Evolutionary conservation across 2,113 vertebrate species (phyloP).

Genomic region (Syngnathus typhle): DNA sequence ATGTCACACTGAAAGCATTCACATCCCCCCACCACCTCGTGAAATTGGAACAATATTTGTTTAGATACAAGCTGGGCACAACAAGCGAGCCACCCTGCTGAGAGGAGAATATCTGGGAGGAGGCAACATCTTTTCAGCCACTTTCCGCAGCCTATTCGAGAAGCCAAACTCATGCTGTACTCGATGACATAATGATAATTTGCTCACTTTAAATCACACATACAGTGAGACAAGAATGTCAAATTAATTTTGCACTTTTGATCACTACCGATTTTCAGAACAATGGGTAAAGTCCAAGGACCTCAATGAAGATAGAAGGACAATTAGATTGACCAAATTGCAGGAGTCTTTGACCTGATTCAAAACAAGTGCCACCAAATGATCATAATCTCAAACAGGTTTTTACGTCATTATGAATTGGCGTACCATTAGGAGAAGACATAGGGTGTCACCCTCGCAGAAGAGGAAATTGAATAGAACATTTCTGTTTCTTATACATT

Average conservation of each 20-base stretch:
- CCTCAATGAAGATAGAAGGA: too few relatives aligned
- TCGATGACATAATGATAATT: background rate
- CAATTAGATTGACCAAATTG: too few relatives aligned
- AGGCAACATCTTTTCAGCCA: conserved; percentile 20
- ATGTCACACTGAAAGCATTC: conserved; percentile 71
- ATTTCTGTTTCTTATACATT: background rate
- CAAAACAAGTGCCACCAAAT: too few relatives aligned
- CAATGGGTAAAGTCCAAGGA: too few relatives aligned
- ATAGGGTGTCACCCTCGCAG: background rate
- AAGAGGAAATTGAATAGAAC: background rate
- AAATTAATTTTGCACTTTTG: too few relatives aligned
- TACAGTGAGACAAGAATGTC: background rate
- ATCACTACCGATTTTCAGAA: too few relatives aligned
- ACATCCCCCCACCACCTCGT: conserved; percentile 57
- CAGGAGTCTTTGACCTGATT: too few relatives aligned
- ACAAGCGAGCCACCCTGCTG: conserved; percentile 37
- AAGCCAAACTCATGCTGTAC: background rate
- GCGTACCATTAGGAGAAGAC: too few relatives aligned
- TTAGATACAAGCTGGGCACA: conserved; percentile 57
- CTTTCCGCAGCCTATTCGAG: background rate
- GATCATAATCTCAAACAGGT: too few relatives aligned
- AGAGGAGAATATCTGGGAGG: conserved; percentile 33
- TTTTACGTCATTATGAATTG: too few relatives aligned
- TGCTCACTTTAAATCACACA: background rate
- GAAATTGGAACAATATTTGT: conserved; percentile 73